These are phyloP conservation scores for Gorsachius magnificus DNA, from an alignment of 2,797 vertebrate genomes.

Conservation along the genomic window DNA sequence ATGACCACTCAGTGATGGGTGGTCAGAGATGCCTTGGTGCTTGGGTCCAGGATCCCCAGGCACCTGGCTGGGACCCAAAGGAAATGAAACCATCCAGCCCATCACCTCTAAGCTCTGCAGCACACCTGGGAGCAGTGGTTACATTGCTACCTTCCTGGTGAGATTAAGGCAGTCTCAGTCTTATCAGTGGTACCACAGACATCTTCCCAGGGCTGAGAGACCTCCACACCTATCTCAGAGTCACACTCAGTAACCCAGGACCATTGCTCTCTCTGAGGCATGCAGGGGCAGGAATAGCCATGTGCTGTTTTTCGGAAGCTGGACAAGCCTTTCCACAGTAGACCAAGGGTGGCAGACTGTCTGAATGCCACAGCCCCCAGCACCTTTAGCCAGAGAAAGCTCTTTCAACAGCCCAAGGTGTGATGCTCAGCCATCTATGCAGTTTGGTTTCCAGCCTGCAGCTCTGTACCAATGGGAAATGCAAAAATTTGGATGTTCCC, in stretches of 20 bases:
- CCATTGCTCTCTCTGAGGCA: fast-evolving
- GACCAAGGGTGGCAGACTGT: not conserved
- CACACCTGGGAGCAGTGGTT: not conserved
- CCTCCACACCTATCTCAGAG: not conserved
- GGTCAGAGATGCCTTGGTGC: not conserved
- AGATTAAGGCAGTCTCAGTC: not conserved
- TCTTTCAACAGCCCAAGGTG: not conserved
- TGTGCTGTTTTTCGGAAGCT: not conserved
- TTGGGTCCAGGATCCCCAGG: not conserved
- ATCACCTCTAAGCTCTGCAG: not conserved
- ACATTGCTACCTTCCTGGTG: not conserved
- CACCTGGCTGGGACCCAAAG: not conserved
- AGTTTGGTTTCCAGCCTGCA: not conserved
- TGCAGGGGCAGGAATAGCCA: not conserved
- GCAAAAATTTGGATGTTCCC: not conserved
- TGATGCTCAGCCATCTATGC: not conserved
- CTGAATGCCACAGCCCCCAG: fast-evolving
- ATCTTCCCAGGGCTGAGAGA: not conserved
- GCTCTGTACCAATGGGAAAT: not conserved
- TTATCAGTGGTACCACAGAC: not conserved
- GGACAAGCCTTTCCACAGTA: not conserved
- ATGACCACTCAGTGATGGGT: not conserved
- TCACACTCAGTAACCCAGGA: not conserved
- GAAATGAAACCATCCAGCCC: not conserved
- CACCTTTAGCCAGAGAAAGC: not conserved